phyloP scores from a whole-genome alignment of 2,797 vertebrate species.

The Semotilus atromaculatus region DNA sequence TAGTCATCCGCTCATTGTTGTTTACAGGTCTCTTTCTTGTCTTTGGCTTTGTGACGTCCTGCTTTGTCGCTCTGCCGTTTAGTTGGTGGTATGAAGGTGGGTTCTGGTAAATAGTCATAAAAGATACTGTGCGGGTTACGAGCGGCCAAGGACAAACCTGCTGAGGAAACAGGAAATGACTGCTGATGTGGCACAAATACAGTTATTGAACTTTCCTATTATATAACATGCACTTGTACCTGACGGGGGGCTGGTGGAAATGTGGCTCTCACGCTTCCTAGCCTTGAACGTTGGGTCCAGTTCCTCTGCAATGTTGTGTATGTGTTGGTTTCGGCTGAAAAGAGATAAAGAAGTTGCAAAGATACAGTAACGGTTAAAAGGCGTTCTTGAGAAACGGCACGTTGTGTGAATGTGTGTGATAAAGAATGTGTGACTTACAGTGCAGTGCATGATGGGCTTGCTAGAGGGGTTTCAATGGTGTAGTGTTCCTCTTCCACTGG shows the following conservation, averaged over 20 bases:
- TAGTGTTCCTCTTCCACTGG: constrained; percentile 71
- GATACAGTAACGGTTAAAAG: not conserved
- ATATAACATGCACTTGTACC: constrained; percentile 59
- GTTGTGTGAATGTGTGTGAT: constrained; percentile 12
- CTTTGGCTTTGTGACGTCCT: constrained; percentile 78
- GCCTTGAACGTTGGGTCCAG: constrained; percentile 81
- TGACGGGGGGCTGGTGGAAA: constrained; percentile 8
- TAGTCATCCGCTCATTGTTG: constrained; percentile 75
- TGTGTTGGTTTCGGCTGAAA: constrained; percentile 70
- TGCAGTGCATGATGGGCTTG: constrained; percentile 64
- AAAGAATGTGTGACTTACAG: constrained; percentile 62
- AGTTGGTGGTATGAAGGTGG: constrained; percentile 79
- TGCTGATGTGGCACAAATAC: not conserved
- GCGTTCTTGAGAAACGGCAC: not conserved
- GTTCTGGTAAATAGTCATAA: constrained; percentile 75
- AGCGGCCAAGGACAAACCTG: constrained; percentile 59
- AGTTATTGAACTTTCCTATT: not conserved
- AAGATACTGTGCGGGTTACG: constrained; percentile 65
- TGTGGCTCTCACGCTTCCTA: constrained; percentile 61
- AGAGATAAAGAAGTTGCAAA: not conserved
- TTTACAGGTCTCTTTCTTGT: constrained; percentile 85
- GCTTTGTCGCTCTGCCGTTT: constrained; percentile 78
- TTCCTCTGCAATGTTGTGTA: constrained; percentile 80
- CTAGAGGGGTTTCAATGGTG: constrained; percentile 68
- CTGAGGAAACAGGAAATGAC: constrained; percentile 3